Base-by-base conservation (phyloP, 2,797 vertebrate genomes). In the Silurus aristotelis region DNA sequence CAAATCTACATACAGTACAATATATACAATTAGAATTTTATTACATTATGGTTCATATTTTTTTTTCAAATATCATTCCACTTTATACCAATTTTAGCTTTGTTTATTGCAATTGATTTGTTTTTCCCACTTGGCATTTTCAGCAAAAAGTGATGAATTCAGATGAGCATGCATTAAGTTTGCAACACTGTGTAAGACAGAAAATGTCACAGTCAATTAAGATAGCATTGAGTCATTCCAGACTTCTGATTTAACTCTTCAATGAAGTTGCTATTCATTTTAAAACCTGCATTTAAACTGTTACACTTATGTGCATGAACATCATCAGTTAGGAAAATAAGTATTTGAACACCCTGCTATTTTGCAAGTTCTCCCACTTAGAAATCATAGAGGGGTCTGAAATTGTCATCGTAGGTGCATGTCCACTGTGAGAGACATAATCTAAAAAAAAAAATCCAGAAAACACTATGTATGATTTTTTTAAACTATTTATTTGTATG, bases 161-260 rank as follows among this genome's bases (percentile, higher is more conserved):
- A 86, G 76, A 31, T 58, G 73, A 77, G 56, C 75, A 76, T 73
- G 72, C 67, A 87, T 85, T 83, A 86, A 82, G 22, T 64, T 82
- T 72, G 46, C 48, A 85, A 85, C 72, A 85, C 75, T 64, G 46
- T 83, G 70, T 83, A 61, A 84, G 85, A 84, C 84, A 87, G 88
- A 58, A 82, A 87, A 87, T 90, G 84, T 79, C 88, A 86, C 70
- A 83, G 80, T 80, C 80, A 78, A 86, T 89, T 87, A 88, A 81
- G n/a, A 82, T 64, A 66, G 64, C 84, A 80, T 13, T 48, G 81
- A 68, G 60, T 60, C 31, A 31, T 31, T 31, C 31, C 31, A 79
- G n/a, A 46, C 79, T 48, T 71, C 31, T 58, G 66, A 56, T 84
- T 84, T 81, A 86, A 61, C 70, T 48, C 75, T 52, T 52, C 27